phyloP scores from a whole-genome alignment of 1,140 invertebrate species.

The Magallana angulata region DNA sequence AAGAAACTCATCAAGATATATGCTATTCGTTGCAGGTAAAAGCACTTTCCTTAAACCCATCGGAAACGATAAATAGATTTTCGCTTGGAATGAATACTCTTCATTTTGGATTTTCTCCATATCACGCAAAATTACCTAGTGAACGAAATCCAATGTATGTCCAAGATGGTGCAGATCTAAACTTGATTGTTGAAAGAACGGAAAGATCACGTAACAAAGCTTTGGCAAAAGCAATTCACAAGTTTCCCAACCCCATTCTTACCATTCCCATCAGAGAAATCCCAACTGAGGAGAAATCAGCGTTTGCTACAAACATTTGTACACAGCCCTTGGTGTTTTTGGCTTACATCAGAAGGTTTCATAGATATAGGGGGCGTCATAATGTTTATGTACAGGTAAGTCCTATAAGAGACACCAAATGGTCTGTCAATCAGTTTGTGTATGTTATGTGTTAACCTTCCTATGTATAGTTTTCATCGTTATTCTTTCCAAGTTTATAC shows the following conservation, averaged over 20 bases:
- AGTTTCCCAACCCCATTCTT: neutral
- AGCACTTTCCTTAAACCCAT: neutral
- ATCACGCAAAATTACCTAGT: neutral
- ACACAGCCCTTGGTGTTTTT: neutral
- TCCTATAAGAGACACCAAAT: neutral
- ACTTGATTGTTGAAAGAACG: neutral
- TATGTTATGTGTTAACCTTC: no score
- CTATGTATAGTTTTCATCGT: no score
- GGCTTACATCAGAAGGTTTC: neutral
- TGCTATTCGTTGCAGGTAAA: neutral
- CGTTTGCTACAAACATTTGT: neutral
- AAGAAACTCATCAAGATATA: neutral
- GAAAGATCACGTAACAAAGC: neutral
- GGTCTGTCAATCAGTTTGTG: no score
- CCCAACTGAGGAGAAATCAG: neutral
- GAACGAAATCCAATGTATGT: neutral
- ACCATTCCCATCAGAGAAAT: neutral
- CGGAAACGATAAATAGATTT: no score
- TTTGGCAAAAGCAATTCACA: neutral
- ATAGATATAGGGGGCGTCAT: conserved; percentile 26
- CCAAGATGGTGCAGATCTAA: conserved; percentile 3
- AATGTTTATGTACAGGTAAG: conserved; percentile 17
- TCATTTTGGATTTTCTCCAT: neutral
- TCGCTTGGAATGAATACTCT: no score
- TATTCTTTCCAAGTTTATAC: no score